Evolutionary conservation across 2,888 invertebrate genomes (phyloP).

Genomic region (Eristalinus sepulchralis): DNA sequence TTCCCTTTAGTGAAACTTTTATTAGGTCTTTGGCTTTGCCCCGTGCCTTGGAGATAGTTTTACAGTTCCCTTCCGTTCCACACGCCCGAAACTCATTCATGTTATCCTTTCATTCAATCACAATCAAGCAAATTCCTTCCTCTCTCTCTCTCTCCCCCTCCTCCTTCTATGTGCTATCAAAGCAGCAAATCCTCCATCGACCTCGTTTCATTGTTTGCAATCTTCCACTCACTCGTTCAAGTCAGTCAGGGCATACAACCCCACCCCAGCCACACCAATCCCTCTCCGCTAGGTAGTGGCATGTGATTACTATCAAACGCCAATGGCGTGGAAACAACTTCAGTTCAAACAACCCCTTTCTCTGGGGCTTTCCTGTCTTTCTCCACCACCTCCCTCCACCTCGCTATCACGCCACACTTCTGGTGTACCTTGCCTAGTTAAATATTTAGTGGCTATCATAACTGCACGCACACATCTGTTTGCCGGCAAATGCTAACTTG

Average conservation of each 20-base stretch:
- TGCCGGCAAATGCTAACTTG: slow-evolving; percentile 41
- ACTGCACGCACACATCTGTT: slow-evolving; percentile 61
- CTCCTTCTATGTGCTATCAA: slow-evolving; percentile 10
- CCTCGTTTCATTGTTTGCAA: slow-evolving; percentile 60
- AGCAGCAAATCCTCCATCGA: slow-evolving; percentile 55
- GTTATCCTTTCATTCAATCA: slow-evolving; percentile 65
- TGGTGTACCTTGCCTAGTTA: slow-evolving; percentile 43
- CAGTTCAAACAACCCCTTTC: slow-evolving; percentile 47
- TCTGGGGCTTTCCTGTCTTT: neutral
- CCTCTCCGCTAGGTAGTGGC: slow-evolving; percentile 3
- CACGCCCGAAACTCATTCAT: slow-evolving; percentile 49
- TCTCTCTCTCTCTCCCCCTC: neutral
- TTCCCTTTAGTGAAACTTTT: slow-evolving; percentile 47
- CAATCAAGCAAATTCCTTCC: slow-evolving; percentile 55
- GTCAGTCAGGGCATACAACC: slow-evolving; percentile 6
- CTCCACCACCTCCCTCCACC: neutral
- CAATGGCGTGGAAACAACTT: slow-evolving; percentile 67
- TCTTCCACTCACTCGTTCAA: slow-evolving; percentile 34
- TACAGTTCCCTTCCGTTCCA: slow-evolving; percentile 12
- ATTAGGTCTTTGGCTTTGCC: slow-evolving; percentile 24
- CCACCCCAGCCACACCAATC: neutral
- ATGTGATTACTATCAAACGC: slow-evolving; percentile 64
- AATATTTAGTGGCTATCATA: slow-evolving; percentile 68
- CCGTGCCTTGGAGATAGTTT: slow-evolving; percentile 34
- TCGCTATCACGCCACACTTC: neutral